A percentile compares a stretch with the other conserved stretches of the same genome.
Evolutionary conservation across 2,797 vertebrate genomes (phyloP).

Genomic region (Podarcis lilfordi): DNA sequence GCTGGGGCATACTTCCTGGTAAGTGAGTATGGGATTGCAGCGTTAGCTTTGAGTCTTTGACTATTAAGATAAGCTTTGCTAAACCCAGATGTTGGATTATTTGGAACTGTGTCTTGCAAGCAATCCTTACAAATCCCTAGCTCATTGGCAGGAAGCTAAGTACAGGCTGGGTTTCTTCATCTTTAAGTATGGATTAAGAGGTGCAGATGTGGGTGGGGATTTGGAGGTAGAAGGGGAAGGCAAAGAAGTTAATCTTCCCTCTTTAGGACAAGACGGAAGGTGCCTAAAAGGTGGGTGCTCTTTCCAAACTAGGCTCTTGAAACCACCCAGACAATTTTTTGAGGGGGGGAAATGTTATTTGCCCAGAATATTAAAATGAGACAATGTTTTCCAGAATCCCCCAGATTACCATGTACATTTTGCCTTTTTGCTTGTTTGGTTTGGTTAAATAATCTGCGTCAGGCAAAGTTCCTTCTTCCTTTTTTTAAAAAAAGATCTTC

Average conservation of each 20-base stretch:
- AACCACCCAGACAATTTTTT: constrained; percentile 24
- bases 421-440: constrained; percentile 55
- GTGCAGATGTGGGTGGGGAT: background rate
- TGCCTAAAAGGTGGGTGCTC: fast-evolving
- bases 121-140: background rate
- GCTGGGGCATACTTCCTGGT: no score
- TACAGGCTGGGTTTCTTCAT: background rate
- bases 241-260: background rate
- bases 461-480: constrained; percentile 64
- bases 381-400: constrained; percentile 48
- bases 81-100: background rate
- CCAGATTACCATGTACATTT: constrained; percentile 57
- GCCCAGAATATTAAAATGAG: constrained; percentile 28
- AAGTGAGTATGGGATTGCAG: no score
- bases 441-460: constrained; percentile 64
- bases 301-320: background rate
- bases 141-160: background rate
- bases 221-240: background rate
- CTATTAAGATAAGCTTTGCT: background rate
- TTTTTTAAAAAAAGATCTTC: constrained; percentile 50
- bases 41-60: background rate
- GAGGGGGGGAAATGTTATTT: constrained; percentile 8
- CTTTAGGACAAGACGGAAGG: background rate
- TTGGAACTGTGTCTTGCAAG: background rate
- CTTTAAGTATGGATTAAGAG: background rate